phyloP scores from a whole-genome alignment of 2,888 invertebrate species.

The Branchipolynoe longqiensis region DNA sequence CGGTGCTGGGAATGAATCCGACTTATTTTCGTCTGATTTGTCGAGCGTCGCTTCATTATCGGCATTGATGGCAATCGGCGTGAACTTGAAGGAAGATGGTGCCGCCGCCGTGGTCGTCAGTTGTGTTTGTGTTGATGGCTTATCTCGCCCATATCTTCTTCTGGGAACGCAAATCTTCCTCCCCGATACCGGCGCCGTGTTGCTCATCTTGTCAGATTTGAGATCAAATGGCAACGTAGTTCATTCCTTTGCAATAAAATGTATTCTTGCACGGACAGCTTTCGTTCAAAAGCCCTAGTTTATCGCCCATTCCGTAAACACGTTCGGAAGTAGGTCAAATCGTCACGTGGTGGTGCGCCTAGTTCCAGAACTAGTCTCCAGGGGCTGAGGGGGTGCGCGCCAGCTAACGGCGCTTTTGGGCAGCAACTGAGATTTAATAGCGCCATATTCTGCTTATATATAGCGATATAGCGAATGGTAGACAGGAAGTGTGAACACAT shows the following conservation, averaged over 20 bases:
- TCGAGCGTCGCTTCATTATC: neutral
- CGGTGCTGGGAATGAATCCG: neutral
- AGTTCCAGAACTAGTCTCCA: neutral
- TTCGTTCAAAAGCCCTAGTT: neutral
- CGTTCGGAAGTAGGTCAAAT: slow-evolving; percentile 7
- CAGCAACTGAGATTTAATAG: too few relatives aligned
- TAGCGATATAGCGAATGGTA: too few relatives aligned
- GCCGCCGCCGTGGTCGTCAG: neutral
- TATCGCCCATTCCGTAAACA: slow-evolving; percentile 42
- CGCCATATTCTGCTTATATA: too few relatives aligned
- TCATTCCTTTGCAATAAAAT: too few relatives aligned
- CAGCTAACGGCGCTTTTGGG: too few relatives aligned
- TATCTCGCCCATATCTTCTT: slow-evolving; percentile 22
- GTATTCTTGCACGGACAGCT: neutral
- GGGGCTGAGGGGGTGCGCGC: neutral
- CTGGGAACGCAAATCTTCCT: slow-evolving; percentile 38
- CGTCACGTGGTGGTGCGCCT: slow-evolving; percentile 18
- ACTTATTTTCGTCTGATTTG: neutral
- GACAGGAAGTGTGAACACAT: too few relatives aligned
- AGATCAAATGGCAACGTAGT: too few relatives aligned
- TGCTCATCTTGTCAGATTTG: slow-evolving; percentile 11
- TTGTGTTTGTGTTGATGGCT: slow-evolving; percentile 3
- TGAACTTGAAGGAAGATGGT: slow-evolving; percentile 22
- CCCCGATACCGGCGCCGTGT: neutral
- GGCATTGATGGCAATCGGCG: slow-evolving; percentile 4